Percentiles rank a stretch among this genome's conserved stretches.
Conservation (phyloP, 2,888 invertebrate genomes). For the Sericinus montela region DNA sequence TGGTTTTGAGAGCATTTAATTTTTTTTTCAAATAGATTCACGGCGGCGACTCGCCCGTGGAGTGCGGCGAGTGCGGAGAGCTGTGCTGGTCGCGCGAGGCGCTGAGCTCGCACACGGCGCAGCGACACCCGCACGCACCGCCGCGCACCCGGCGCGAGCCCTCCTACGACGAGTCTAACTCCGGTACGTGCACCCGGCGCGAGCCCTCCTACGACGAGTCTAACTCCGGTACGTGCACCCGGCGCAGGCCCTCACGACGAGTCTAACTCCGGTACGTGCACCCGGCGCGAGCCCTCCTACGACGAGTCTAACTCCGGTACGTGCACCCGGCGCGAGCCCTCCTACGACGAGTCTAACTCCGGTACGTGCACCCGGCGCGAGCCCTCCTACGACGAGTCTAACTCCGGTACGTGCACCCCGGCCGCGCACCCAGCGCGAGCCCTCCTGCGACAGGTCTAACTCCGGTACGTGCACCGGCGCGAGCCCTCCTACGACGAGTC, state of each 20-base stretch:
- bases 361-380: too few species aligned
- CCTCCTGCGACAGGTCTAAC: too few species aligned
- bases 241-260: not conserved
- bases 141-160: slow-evolving; percentile 31
- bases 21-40: slow-evolving; percentile 75
- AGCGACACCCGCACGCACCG: slow-evolving; percentile 60
- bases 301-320: too few species aligned
- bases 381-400: too few species aligned
- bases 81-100: slow-evolving; percentile 85
- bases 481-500: too few species aligned
- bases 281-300: not conserved
- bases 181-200: slow-evolving; percentile 34
- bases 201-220: not conserved
- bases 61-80: slow-evolving; percentile 89
- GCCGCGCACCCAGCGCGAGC: too few species aligned
- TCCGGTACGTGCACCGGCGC: too few species aligned
- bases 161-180: slow-evolving; percentile 49
- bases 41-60: slow-evolving; percentile 88
- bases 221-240: not conserved
- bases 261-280: not conserved
- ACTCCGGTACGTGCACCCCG: too few species aligned
- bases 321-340: too few species aligned
- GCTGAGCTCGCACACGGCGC: slow-evolving; percentile 51
- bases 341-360: too few species aligned
- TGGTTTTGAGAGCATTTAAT: too few species aligned